phyloP scores from a whole-genome alignment of 2,797 vertebrate species.

The Peromyscus aztecus region DNA sequence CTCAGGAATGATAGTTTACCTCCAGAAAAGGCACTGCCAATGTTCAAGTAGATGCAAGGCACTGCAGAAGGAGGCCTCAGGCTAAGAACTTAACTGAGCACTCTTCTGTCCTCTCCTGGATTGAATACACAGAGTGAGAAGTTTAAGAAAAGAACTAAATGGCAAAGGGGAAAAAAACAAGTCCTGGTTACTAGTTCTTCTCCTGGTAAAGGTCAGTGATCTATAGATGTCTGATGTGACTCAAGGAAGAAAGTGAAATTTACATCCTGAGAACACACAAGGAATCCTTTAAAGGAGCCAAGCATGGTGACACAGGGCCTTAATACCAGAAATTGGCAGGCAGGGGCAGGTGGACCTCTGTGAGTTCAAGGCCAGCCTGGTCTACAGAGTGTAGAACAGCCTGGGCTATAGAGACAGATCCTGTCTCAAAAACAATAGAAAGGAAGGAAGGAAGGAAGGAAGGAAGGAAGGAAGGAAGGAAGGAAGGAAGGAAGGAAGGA shows the following conservation, averaged over 20 bases:
- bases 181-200: background rate
- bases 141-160: constrained; percentile 36
- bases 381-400: background rate
- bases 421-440: background rate
- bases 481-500: background rate
- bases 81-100: constrained; percentile 72
- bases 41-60: constrained; percentile 40
- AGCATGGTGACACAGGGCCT: no score
- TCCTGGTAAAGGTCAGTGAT: constrained; percentile 12
- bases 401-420: background rate
- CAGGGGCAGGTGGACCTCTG: no score
- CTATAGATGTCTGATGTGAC: constrained; percentile 13
- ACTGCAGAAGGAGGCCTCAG: constrained; percentile 55
- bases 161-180: background rate
- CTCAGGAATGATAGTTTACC: constrained; percentile 55
- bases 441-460: no score
- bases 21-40: constrained; percentile 58
- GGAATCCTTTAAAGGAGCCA: background rate
- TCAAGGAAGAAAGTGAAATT: constrained; percentile 57
- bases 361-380: background rate
- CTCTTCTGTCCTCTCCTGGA: constrained; percentile 46
- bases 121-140: constrained; percentile 55
- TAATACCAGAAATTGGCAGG: background rate
- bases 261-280: constrained; percentile 57
- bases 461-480: no score